Conservation (phyloP, 2,797 vertebrate genomes). For the Alfaro cultratus region DNA sequence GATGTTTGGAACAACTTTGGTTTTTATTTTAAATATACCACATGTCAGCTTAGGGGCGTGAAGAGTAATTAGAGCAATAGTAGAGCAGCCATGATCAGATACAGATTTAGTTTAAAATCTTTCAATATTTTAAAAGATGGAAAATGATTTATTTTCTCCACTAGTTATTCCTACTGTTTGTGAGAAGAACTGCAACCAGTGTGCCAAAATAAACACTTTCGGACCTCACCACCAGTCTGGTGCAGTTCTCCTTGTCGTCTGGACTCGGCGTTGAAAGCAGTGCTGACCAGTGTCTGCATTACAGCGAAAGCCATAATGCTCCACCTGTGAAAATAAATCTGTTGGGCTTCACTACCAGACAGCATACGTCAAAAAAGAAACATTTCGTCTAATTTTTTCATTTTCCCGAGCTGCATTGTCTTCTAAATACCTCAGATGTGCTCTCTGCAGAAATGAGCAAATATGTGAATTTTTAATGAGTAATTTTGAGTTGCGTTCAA, state of each 20-base stretch:
- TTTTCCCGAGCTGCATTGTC: no score
- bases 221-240: neutral
- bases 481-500: no score
- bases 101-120: neutral
- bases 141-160: neutral
- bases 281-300: neutral
- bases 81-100: neutral
- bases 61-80: neutral
- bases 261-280: neutral
- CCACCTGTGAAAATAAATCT: neutral
- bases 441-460: no score
- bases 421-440: no score
- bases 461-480: no score
- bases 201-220: neutral
- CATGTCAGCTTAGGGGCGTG: neutral
- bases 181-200: neutral
- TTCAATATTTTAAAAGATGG: neutral
- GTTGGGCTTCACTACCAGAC: neutral
- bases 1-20: neutral
- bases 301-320: neutral
- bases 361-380: no score
- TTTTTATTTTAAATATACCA: neutral
- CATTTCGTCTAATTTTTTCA: no score
- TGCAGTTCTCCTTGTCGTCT: neutral
- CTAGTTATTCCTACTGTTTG: neutral